Evolutionary conservation across 2,888 invertebrate species (phyloP).

Genomic region (Cetonia aurata): DNA sequence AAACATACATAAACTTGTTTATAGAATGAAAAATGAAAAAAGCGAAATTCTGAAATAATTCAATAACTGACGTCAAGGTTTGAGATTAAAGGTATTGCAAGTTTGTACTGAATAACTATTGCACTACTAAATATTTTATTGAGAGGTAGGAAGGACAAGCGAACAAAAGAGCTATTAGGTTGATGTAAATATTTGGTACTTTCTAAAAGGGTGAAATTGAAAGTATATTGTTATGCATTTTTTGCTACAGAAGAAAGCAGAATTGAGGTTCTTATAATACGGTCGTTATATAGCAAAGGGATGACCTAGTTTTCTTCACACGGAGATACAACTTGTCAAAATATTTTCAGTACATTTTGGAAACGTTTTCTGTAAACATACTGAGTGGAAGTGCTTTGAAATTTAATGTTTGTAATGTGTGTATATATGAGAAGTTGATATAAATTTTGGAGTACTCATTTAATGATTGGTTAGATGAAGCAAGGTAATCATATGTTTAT

Average conservation of each 20-base stretch:
- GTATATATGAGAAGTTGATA: not conserved
- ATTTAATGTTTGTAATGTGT: not conserved
- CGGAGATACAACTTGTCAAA: slow-evolving; percentile 40
- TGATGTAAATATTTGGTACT: slow-evolving; percentile 27
- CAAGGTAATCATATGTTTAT: no score
- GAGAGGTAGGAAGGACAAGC: not conserved
- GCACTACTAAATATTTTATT: slow-evolving; percentile 9
- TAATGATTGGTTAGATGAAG: no score
- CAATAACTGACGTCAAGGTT: no score
- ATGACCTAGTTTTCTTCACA: slow-evolving; percentile 41
- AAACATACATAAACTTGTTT: no score
- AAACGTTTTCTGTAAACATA: slow-evolving; percentile 36
- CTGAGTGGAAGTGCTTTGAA: not conserved
- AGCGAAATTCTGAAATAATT: no score
- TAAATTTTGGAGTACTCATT: not conserved
- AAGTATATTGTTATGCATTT: slow-evolving; percentile 26
- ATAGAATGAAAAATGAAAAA: no score
- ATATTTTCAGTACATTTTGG: slow-evolving; percentile 43
- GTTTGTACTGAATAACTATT: not conserved
- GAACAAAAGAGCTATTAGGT: slow-evolving; percentile 16
- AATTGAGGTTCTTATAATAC: slow-evolving; percentile 15
- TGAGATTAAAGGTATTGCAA: no score
- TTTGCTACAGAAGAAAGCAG: slow-evolving; percentile 28
- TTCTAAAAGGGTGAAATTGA: slow-evolving; percentile 33
- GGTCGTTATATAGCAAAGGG: slow-evolving; percentile 19